Evolutionary conservation across 2,113 vertebrate genomes (phyloP), one percentile per base, ranked within the genome.

Genomic region (Nymphicus hollandicus): DNA sequence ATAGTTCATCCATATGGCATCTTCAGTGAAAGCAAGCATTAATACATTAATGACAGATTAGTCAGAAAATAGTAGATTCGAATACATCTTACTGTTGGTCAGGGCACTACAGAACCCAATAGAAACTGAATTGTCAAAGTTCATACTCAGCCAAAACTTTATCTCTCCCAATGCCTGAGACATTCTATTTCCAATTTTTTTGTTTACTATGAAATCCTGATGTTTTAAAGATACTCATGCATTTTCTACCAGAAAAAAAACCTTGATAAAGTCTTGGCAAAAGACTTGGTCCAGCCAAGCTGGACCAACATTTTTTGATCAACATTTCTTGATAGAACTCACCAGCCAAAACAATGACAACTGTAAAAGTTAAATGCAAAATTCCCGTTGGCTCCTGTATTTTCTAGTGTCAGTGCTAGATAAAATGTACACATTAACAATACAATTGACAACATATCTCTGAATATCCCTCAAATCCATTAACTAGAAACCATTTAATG

Each of bases 341-440:
- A 81, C 13, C 23, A 41, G 12, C 86, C 4, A 2, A 80, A 73
- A 17, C 13, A 49, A 69, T 28, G 11, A 18, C 14, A 73, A 16
- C 37, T 52, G 8, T 10, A 35, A 55, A 86, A 86, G 17, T 46
- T 72, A 70, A 73, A 65, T 28, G 10, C 41, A 56, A 81, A 86
- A 66, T 78, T 81, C 41, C 37, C 11, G 18, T 77, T 0, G 0
- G 20, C 24, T 86, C 12, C 8, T 2, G 11, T 73, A 8, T 17
- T 41, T 71, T 64, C 31, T 39, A 17, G 39, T 37, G 11, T 33
- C 28, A 0, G 0, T 68, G 9, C 10, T 71, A 76, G 20, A 17
- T 68, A 33, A 88, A 94, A 71, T 43, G 20, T 49, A 41, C 16
- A 31, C 28, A 46, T n/a, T 58, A 28, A 63, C 33, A 60, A 22